Conservation (phyloP, 1,140 invertebrate genomes). For the Sycobia sp. region DNA sequence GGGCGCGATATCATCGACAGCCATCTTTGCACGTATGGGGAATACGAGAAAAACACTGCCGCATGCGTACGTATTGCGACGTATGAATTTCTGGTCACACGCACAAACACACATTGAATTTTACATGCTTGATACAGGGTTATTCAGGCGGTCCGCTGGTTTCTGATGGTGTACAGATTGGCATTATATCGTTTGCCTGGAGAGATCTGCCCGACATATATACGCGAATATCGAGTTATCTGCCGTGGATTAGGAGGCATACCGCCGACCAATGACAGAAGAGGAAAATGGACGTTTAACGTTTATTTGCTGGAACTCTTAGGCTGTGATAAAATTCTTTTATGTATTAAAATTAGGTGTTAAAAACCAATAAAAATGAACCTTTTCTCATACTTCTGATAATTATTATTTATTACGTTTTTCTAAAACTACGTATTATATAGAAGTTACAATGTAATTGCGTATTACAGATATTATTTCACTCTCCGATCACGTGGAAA, state of each 20-base stretch:
- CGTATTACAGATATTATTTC: no score
- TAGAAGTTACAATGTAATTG: no score
- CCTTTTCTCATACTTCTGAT: no score
- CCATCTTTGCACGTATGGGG: neutral
- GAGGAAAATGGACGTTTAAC: no score
- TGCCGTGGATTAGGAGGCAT: neutral
- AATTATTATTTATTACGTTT: no score
- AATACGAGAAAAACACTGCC: neutral
- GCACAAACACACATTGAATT: neutral
- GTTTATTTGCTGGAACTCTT: no score
- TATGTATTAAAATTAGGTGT: no score
- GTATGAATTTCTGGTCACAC: neutral
- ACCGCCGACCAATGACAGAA: no score
- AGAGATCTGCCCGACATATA: conserved; percentile 7
- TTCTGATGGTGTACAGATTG: conserved; percentile 1
- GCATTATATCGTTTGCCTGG: conserved; percentile 2
- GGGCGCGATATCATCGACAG: neutral
- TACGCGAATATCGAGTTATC: neutral
- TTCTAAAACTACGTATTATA: no score
- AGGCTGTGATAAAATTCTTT: no score
- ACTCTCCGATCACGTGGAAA: no score
- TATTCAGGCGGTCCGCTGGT: conserved; percentile 12
- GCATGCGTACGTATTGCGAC: neutral
- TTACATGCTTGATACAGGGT: neutral
- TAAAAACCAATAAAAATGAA: no score